Percentiles rank a stretch among this genome's conserved stretches.
These are phyloP conservation scores for Philantomba maxwellii DNA, from an alignment of 2,113 vertebrate genomes.

Conservation along the genomic window DNA sequence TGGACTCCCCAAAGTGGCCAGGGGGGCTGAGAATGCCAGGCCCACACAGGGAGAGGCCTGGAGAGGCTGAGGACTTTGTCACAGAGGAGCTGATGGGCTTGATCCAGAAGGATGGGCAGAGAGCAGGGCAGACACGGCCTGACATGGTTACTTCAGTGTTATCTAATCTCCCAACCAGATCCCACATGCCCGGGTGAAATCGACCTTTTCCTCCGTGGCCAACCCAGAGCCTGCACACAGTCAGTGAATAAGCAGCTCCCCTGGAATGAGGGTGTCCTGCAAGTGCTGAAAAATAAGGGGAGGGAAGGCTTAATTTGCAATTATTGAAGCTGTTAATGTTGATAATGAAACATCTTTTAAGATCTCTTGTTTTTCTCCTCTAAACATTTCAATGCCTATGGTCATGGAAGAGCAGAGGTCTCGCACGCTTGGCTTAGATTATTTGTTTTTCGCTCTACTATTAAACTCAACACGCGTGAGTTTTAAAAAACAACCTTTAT, in stretches of 20 bases:
- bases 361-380: neutral
- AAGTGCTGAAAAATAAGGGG: neutral
- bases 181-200: fast-evolving
- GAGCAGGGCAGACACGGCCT: neutral
- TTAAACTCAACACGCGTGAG: neutral
- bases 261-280: neutral
- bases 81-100: neutral
- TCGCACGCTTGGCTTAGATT: neutral
- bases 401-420: neutral
- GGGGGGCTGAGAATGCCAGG: no score
- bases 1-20: neutral
- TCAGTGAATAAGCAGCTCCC: neutral
- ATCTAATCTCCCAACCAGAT: neutral
- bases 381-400: neutral
- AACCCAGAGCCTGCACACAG: neutral
- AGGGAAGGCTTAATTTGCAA: neutral
- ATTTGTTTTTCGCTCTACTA: neutral
- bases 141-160: no score
- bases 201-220: neutral
- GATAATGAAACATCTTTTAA: neutral
- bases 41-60: neutral
- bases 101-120: neutral
- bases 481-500: neutral
- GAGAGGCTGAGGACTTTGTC: no score
- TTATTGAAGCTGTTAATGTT: neutral